Percentiles rank a stretch among this genome's conserved stretches.
Evolutionary conservation across 1,140 invertebrate genomes (phyloP).

Genomic region (Papilio polyxenes): DNA sequence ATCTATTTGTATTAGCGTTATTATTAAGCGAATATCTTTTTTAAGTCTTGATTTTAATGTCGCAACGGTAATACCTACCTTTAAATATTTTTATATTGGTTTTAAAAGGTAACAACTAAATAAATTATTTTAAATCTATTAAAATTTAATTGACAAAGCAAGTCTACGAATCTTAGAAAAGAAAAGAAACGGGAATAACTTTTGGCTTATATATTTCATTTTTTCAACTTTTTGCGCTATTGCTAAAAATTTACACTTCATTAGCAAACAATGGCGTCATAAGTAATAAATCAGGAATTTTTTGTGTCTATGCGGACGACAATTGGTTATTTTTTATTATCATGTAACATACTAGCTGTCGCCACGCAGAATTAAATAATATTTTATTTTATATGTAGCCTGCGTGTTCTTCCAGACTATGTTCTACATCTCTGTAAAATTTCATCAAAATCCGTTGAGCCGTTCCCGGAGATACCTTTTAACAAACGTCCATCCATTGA

Average conservation of each 20-base stretch:
- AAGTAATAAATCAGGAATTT: not conserved
- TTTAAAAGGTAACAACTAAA: not conserved
- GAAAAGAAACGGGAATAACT: not conserved
- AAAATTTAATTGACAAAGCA: not conserved
- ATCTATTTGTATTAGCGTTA: not conserved
- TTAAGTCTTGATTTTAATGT: not conserved
- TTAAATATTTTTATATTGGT: not conserved
- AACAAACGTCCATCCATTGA: too few species aligned
- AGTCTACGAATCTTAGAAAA: too few species aligned
- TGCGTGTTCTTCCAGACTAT: too few species aligned
- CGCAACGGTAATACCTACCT: too few species aligned
- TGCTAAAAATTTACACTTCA: too few species aligned
- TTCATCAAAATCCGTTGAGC: too few species aligned
- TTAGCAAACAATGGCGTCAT: not conserved
- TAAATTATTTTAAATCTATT: not conserved
- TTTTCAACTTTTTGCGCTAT: too few species aligned
- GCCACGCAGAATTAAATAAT: too few species aligned
- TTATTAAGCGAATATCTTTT: not conserved
- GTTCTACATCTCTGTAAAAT: too few species aligned
- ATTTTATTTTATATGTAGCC: too few species aligned
- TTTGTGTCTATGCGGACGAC: not conserved
- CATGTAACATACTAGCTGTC: too few species aligned
- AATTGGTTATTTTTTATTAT: not conserved
- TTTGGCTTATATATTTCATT: not conserved
- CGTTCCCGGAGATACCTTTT: too few species aligned